Evolutionary conservation across 2,888 invertebrate genomes (phyloP).

Genomic region (Hemistola chrysoprasaria): DNA sequence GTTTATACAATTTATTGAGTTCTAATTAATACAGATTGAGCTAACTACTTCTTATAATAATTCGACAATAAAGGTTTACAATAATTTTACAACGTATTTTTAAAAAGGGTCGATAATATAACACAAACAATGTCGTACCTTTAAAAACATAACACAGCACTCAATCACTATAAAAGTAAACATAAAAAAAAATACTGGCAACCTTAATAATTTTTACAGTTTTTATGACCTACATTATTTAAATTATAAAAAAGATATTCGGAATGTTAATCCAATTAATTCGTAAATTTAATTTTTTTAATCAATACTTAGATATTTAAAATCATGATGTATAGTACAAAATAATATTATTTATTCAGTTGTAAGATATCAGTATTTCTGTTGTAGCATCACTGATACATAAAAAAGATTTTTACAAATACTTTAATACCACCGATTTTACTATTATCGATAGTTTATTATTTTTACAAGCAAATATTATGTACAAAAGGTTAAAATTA

Average conservation of each 20-base stretch:
- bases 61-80: constrained; percentile 6
- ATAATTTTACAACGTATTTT: constrained; percentile 20
- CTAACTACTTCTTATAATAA: constrained; percentile 23
- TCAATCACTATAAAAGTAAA: constrained; percentile 53
- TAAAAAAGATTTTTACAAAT: too few species aligned
- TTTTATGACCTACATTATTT: constrained; percentile 26
- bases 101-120: constrained; percentile 29
- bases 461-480: neutral
- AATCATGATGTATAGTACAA: constrained; percentile 5
- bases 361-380: too few species aligned
- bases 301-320: constrained; percentile 30
- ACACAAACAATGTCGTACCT: constrained; percentile 45
- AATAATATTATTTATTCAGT: neutral
- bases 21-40: constrained; percentile 28
- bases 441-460: too few species aligned
- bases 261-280: constrained; percentile 50
- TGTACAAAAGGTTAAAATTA: neutral
- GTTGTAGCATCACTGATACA: too few species aligned
- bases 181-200: constrained; percentile 44
- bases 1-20: constrained; percentile 17
- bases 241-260: constrained; percentile 28
- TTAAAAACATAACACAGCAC: constrained; percentile 61
- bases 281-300: constrained; percentile 37
- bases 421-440: too few species aligned
- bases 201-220: constrained; percentile 29